Evolutionary conservation across 2,888 invertebrate genomes (phyloP).

Genomic region (Acheta domesticus): DNA sequence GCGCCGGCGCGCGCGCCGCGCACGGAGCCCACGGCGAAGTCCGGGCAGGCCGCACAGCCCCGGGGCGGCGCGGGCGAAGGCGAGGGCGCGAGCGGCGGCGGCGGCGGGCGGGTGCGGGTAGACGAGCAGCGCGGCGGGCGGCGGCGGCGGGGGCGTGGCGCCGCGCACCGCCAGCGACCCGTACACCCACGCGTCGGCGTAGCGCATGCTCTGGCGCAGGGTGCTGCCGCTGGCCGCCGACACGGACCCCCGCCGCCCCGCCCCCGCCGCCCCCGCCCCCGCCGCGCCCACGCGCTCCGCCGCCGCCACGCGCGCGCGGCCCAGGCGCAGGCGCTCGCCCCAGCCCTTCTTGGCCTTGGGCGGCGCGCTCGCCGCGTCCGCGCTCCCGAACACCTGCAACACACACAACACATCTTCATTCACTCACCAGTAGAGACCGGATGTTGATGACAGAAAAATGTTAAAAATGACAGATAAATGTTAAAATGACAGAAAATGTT

Average conservation of each 20-base stretch:
- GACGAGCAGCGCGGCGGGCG: not conserved
- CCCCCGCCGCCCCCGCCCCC: constrained; percentile 36
- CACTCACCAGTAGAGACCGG: too few relatives aligned
- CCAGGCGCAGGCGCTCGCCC: constrained; percentile 35
- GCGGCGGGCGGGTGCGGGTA: constrained; percentile 45
- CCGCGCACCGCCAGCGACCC: constrained; percentile 58
- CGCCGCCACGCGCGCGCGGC: constrained; percentile 37
- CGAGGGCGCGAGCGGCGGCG: not conserved
- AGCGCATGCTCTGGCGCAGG: constrained; percentile 60
- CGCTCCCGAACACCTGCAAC: constrained; percentile 34
- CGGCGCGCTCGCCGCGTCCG: constrained; percentile 27
- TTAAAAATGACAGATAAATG: too few relatives aligned
- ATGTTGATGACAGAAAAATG: too few relatives aligned
- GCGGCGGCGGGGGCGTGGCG: constrained; percentile 42
- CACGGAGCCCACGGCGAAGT: constrained; percentile 74
- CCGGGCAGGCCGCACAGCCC: constrained; percentile 65
- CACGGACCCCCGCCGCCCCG: constrained; percentile 19
- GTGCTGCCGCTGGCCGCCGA: not conserved
- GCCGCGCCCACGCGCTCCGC: constrained; percentile 25
- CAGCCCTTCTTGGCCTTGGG: constrained; percentile 38
- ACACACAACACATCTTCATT: too few relatives aligned
- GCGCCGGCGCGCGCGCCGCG: constrained; percentile 57
- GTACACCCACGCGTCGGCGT: constrained; percentile 82
- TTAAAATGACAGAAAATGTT: too few relatives aligned
- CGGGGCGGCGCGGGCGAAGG: not conserved